A percentile compares a stretch with the other conserved stretches of the same genome.
Evolutionary conservation across 2,113 vertebrate genomes (phyloP).

Genomic region (Cephalopterus ornatus): DNA sequence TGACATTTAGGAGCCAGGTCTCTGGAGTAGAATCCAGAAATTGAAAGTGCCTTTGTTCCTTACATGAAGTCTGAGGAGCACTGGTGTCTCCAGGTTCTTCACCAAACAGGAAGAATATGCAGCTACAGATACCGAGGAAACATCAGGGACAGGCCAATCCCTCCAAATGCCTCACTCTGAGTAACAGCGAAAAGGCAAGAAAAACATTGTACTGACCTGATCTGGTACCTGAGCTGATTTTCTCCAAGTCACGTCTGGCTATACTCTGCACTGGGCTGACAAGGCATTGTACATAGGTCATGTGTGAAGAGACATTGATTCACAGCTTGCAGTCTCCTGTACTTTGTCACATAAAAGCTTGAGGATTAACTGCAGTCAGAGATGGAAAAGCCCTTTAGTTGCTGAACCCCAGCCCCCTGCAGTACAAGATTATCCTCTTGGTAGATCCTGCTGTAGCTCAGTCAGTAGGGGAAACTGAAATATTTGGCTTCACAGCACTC

Average conservation of each 20-base stretch:
- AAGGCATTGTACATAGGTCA: not conserved
- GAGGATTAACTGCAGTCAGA: not conserved
- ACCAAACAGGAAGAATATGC: not conserved
- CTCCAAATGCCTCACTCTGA: not conserved
- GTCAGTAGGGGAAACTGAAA: constrained; percentile 25
- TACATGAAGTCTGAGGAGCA: not conserved
- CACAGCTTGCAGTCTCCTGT: not conserved
- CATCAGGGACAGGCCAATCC: not conserved
- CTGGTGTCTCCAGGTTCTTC: not conserved
- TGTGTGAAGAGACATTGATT: not conserved
- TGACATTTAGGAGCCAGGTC: not conserved
- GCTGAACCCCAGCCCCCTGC: not conserved
- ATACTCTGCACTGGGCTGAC: not conserved
- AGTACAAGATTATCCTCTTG: not conserved
- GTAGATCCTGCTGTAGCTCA: not conserved
- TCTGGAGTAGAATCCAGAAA: not conserved
- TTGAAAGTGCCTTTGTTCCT: not conserved
- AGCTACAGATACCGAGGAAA: not conserved
- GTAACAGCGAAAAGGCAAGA: not conserved
- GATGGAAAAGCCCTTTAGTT: not conserved
- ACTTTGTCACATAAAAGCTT: not conserved
- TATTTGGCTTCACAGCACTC: constrained; percentile 22
- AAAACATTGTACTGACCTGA: not conserved
- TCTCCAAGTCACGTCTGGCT: not conserved
- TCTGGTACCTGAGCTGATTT: not conserved